A percentile compares a stretch with the other conserved stretches of the same genome.
Evolutionary conservation across 1,140 invertebrate genomes (phyloP).

Genomic region (Subanguina moxae): DNA sequence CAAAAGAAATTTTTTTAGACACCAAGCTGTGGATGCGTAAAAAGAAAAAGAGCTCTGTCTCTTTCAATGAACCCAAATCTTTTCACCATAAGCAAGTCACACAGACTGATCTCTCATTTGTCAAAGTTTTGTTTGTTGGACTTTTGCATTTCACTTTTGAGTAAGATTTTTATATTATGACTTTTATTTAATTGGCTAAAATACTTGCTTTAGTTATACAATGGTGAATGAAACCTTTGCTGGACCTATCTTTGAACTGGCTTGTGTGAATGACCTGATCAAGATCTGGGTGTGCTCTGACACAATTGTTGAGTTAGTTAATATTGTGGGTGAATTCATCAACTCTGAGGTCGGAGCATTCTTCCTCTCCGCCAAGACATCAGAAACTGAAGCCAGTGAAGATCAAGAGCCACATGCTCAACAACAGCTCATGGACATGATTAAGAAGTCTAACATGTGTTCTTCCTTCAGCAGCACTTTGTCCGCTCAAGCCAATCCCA

Average conservation of each 20-base stretch:
- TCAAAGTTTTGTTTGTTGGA: constrained; percentile 34
- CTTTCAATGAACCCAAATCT: background rate
- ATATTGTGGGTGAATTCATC: constrained; percentile 33
- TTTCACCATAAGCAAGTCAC: background rate
- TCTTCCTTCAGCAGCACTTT: background rate
- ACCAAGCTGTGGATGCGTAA: constrained; percentile 39
- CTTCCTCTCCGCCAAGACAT: constrained; percentile 2
- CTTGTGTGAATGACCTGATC: constrained; percentile 17
- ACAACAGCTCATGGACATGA: constrained; percentile 17
- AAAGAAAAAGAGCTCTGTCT: constrained; percentile 20
- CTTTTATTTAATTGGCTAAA: too few species aligned
- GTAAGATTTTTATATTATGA: background rate
- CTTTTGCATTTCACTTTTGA: constrained; percentile 28
- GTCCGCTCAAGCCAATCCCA: background rate
- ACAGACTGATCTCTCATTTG: constrained; percentile 15
- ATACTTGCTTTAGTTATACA: constrained; percentile 1
- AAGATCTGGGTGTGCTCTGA: constrained; percentile 44
- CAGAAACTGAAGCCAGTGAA: constrained; percentile 7
- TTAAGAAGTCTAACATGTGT: constrained; percentile 18
- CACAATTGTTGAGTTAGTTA: constrained; percentile 42
- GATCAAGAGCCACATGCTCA: constrained; percentile 4
- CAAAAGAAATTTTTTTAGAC: constrained; percentile 2
- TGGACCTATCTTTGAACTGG: constrained; percentile 18
- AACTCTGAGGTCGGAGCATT: constrained; percentile 25
- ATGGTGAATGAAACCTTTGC: constrained; percentile 5